These are phyloP conservation scores for Minunthozetes semirufus DNA, from an alignment of 2,888 invertebrate genomes.

Conservation along the genomic window DNA sequence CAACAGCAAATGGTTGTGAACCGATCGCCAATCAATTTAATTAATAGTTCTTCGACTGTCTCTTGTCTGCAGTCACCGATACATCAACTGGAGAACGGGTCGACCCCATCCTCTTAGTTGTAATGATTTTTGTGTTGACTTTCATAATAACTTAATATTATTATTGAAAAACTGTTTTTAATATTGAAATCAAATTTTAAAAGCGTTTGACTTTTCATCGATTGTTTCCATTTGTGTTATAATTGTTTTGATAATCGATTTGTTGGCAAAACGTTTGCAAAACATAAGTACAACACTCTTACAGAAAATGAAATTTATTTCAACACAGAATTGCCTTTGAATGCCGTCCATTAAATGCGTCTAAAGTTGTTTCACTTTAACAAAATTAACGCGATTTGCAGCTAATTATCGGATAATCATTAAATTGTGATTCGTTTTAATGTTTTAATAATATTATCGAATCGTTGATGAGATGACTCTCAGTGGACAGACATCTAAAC, in stretches of 20 bases:
- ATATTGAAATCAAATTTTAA: background rate
- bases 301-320: background rate
- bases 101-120: conserved; percentile 26
- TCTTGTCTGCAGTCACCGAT: conserved; percentile 19
- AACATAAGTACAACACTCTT: conserved; percentile 7
- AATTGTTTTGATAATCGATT: background rate
- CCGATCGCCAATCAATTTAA: conserved; percentile 29
- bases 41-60: background rate
- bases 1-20: conserved; percentile 3
- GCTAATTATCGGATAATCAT: conserved; percentile 19
- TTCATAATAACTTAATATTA: conserved; percentile 2
- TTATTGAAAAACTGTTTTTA: background rate
- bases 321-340: conserved; percentile 15
- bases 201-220: conserved; percentile 2
- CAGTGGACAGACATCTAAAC: too few relatives aligned
- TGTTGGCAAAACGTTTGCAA: conserved; percentile 8
- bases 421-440: conserved; percentile 10
- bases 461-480: too few relatives aligned
- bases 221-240: conserved; percentile 14
- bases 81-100: conserved; percentile 24
- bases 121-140: conserved; percentile 13
- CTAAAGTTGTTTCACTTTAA: conserved; percentile 12
- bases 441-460: background rate
- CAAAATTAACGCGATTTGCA: conserved; percentile 19
- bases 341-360: conserved; percentile 22